Evolutionary conservation across 2,113 vertebrate species (phyloP), one percentile per base, ranked within the genome.

Genomic region (Stomatorhinus ivindoensis): DNA sequence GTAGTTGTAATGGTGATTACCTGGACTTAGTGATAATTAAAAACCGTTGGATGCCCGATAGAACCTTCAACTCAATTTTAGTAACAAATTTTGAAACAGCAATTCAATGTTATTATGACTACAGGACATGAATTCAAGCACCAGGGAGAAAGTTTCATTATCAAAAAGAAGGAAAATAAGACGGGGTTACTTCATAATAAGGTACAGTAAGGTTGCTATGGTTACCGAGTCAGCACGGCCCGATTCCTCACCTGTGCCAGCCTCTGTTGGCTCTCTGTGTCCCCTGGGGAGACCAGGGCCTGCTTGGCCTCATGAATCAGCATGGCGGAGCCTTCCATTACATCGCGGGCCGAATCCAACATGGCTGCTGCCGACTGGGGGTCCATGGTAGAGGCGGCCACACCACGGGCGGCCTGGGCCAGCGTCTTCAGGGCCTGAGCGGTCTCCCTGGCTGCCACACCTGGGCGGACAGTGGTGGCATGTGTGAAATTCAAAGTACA

Each of bases 271-370:
- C 98, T 98, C 93, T 99, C 99, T 0, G 98, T 97, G 58, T 99
- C 99, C 21, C 98, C 98, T 0, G 98, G 98, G 24, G 97, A 97
- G 65, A 97, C 96, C 92, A 99, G 94, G 21, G 99, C 98, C 94
- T 99, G 96, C 92, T 99, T 98, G 8, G 98, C 98, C 93, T 99
- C 98, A 2, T 99, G 97, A 91, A 99, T 99, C 88, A 99, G 96
- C 96, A 99, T 96, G 42, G 98, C 97, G 0, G 99, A 99, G 88
- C 98, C 98, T 91, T 99, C 98, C 98, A 99, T 99, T 88, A 99
- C 99, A 3, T 97, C 98, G 87, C 97, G 95, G 27, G 98, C 98
- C 0, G 98, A 99, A 87, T 99, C 98, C 91, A 99, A 88, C 98
- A 99, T 99, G 0, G 98, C 98, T 0, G 96, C 97, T 0, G 97